phyloP scores from a whole-genome alignment of 2,113 vertebrate genomes.

The Trichomycterus rosablanca region DNA sequence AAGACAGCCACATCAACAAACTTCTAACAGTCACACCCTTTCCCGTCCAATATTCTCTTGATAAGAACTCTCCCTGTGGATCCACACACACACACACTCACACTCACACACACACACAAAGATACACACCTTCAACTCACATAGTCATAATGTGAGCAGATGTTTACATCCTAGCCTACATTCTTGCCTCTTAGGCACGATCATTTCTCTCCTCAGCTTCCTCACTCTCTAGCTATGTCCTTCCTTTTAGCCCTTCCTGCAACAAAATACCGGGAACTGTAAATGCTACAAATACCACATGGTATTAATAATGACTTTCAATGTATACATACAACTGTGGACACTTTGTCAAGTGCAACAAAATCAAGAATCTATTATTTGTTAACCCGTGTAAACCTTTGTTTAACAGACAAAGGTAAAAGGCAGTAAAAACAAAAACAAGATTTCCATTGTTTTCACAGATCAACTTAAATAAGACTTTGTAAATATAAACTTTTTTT shows the following conservation, averaged over 20 bases:
- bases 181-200: constrained; percentile 24
- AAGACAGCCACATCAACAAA: neutral
- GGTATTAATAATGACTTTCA: neutral
- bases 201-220: constrained; percentile 18
- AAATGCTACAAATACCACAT: neutral
- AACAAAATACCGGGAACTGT: constrained; percentile 14
- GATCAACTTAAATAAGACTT: too few relatives aligned
- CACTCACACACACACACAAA: too few relatives aligned
- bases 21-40: constrained; percentile 58
- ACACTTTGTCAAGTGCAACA: neutral
- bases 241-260: constrained; percentile 30
- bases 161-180: constrained; percentile 29
- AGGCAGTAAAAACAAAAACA: too few relatives aligned
- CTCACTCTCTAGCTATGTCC: constrained; percentile 10
- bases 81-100: constrained; percentile 17
- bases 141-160: constrained; percentile 1
- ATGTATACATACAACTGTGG: neutral
- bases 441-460: too few relatives aligned
- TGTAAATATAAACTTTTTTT: too few relatives aligned
- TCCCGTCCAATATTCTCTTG: constrained; percentile 58
- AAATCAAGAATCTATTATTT: too few relatives aligned
- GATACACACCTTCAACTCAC: constrained; percentile 17
- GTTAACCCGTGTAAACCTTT: too few relatives aligned
- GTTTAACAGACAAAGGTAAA: too few relatives aligned
- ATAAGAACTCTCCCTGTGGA: constrained; percentile 58